A percentile compares a stretch with the other conserved stretches of the same genome.
Evolutionary conservation across 2,113 vertebrate species (phyloP).

Genomic region (Tetrao urogallus): DNA sequence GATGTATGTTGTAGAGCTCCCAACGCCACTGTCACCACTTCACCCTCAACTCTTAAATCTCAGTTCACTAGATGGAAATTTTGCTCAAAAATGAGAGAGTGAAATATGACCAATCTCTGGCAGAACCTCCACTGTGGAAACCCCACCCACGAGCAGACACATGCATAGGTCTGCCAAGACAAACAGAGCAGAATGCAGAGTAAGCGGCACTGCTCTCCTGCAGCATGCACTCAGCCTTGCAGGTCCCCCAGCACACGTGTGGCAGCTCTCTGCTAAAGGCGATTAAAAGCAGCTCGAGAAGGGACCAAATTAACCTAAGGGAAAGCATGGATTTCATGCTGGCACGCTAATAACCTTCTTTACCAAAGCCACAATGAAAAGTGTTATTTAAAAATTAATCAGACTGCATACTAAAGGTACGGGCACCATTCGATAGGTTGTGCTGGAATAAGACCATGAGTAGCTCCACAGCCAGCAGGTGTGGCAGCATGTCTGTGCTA

Average conservation of each 20-base stretch:
- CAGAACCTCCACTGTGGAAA: not conserved
- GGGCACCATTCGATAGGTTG: not conserved
- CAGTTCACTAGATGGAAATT: not conserved
- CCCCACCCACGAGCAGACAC: constrained; percentile 11
- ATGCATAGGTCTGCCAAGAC: constrained; percentile 1
- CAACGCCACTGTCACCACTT: not conserved
- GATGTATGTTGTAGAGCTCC: not conserved
- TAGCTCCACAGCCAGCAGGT: not conserved
- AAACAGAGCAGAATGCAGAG: constrained; percentile 34
- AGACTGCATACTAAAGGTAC: not conserved
- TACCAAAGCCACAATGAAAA: not conserved
- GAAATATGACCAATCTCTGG: constrained; percentile 11
- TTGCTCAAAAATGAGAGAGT: not conserved
- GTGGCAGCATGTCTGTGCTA: fast-evolving
- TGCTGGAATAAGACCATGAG: not conserved
- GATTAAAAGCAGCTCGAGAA: not conserved
- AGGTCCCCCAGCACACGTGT: not conserved
- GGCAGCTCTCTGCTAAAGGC: not conserved
- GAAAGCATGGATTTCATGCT: not conserved
- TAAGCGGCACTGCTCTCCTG: not conserved
- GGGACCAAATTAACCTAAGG: not conserved
- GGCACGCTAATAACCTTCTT: not conserved
- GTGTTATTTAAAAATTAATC: not conserved
- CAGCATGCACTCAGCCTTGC: not conserved
- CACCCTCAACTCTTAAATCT: not conserved